A percentile compares a stretch with the other conserved stretches of the same genome.
These are phyloP conservation scores for Graptemys geographica DNA, from an alignment of 2,797 vertebrate species.

Conservation along the genomic window DNA sequence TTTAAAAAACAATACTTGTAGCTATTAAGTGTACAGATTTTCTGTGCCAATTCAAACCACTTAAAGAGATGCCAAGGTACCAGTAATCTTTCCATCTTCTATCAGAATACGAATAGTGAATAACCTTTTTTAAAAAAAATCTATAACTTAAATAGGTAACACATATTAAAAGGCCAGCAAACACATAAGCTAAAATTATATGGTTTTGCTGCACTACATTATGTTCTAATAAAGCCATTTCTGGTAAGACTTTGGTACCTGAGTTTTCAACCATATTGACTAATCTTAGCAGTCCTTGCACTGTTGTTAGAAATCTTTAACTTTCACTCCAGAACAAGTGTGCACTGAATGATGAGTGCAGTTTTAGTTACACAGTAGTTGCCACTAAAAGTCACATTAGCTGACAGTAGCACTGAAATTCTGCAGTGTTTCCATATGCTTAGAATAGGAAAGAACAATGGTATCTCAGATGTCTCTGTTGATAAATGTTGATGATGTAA, in stretches of 20 bases:
- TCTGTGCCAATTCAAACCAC: slow-evolving; percentile 56
- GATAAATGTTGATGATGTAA: not conserved
- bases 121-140: slow-evolving; percentile 7
- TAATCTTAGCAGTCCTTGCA: slow-evolving; percentile 34
- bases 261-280: slow-evolving; percentile 65
- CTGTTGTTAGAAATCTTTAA: slow-evolving; percentile 38
- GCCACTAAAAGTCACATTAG: not conserved
- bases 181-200: slow-evolving; percentile 50
- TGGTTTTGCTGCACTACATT: slow-evolving; percentile 77
- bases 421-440: not conserved
- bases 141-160: slow-evolving; percentile 41
- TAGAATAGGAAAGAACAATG: not conserved
- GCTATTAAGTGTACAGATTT: slow-evolving; percentile 35
- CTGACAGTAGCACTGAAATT: not conserved
- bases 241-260: slow-evolving; percentile 76
- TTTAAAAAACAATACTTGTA: slow-evolving; percentile 61
- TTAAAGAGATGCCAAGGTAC: slow-evolving; percentile 43
- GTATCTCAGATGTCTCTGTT: slow-evolving; percentile 13
- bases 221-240: slow-evolving; percentile 77
- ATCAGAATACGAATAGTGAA: slow-evolving; percentile 63
- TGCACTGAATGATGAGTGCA: slow-evolving; percentile 5
- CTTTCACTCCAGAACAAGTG: slow-evolving; percentile 40
- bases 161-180: slow-evolving; percentile 28
- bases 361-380: not conserved
- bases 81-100: slow-evolving; percentile 56